phyloP scores from a whole-genome alignment of 2,888 invertebrate species.

The Tetragonula carbonaria region DNA sequence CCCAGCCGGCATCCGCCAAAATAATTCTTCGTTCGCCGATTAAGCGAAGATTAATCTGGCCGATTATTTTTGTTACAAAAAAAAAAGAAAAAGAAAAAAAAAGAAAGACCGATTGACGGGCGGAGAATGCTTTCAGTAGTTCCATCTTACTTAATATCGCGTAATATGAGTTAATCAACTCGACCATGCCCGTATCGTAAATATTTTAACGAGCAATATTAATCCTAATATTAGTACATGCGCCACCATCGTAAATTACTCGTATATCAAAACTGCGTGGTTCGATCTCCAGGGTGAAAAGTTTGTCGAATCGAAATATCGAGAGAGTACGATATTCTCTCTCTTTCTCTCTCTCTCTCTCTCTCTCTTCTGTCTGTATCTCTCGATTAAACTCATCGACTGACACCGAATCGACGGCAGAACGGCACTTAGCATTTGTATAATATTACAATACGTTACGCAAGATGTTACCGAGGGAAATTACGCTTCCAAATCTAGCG shows the following conservation, averaged over 20 bases:
- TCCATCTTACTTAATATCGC: constrained; percentile 48
- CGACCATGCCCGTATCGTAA: constrained; percentile 43
- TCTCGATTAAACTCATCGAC: no score
- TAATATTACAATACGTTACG: neutral
- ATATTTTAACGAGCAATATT: constrained; percentile 66
- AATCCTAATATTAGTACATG: constrained; percentile 59
- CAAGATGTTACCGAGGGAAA: neutral
- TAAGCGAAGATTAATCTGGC: neutral
- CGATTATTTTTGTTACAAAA: constrained; percentile 2
- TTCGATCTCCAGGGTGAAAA: neutral
- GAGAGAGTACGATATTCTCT: no score
- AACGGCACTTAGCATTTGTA: neutral
- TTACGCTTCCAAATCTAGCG: neutral
- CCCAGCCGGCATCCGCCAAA: neutral
- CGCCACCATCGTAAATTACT: constrained; percentile 49
- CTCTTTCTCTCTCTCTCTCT: no score
- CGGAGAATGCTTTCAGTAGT: constrained; percentile 22
- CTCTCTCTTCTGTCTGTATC: no score
- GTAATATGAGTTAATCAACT: constrained; percentile 62
- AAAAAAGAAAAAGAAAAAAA: no score
- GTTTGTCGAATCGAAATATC: neutral
- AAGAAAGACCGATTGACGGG: neutral
- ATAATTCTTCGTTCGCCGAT: neutral
- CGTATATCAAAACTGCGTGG: constrained; percentile 36
- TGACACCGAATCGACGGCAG: neutral